Conservation (phyloP, 1,140 invertebrate species). For the Musca vetustissima region DNA sequence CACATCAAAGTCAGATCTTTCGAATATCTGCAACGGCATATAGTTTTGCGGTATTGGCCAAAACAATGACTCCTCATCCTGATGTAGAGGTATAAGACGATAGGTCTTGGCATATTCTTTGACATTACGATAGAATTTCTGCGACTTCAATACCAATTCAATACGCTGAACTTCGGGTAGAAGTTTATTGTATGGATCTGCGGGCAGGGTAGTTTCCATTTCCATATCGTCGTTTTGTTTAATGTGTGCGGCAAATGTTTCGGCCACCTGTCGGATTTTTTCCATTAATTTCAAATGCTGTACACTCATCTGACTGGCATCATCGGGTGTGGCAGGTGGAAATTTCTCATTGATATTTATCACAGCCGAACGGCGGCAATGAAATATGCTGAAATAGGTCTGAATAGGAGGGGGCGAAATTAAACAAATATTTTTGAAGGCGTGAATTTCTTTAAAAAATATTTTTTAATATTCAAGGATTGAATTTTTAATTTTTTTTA, state of each 20-base stretch:
- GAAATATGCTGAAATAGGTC: slow-evolving; percentile 10
- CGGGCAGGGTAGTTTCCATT: not conserved
- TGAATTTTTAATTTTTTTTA: no score
- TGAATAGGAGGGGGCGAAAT: not conserved
- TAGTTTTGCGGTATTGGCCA: slow-evolving; percentile 48
- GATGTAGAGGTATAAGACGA: slow-evolving; percentile 29
- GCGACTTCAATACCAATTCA: slow-evolving; percentile 41
- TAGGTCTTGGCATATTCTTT: slow-evolving; percentile 34
- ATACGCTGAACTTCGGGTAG: slow-evolving; percentile 49
- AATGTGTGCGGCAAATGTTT: not conserved
- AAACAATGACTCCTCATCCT: slow-evolving; percentile 39
- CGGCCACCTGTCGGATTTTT: slow-evolving; percentile 33
- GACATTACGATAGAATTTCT: slow-evolving; percentile 41
- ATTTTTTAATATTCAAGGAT: no score
- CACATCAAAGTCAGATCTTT: slow-evolving; percentile 41
- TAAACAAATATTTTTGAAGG: no score
- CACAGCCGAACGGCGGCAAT: slow-evolving; percentile 36
- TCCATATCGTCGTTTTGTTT: not conserved
- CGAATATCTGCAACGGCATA: slow-evolving; percentile 40
- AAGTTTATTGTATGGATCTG: slow-evolving; percentile 24
- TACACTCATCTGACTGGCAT: slow-evolving; percentile 45
- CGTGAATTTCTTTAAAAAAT: no score
- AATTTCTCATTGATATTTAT: slow-evolving; percentile 49
- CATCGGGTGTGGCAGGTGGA: slow-evolving; percentile 42
- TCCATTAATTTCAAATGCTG: slow-evolving; percentile 50